Evolutionary conservation across 2,888 invertebrate genomes (phyloP).

Genomic region (Conops quadrifasciatus): DNA sequence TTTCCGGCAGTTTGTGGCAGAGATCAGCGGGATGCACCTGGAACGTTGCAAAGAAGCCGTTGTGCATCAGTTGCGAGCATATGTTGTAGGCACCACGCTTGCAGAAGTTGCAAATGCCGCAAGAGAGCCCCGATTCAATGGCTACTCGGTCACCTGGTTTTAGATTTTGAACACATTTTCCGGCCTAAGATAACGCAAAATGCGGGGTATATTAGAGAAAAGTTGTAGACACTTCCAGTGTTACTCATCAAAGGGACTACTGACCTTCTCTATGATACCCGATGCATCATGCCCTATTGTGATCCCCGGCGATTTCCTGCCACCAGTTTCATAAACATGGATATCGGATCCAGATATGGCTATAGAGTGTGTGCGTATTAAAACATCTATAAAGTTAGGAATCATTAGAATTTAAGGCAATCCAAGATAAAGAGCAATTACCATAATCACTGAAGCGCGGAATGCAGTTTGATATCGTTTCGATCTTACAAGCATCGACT

Average conservation of each 20-base stretch:
- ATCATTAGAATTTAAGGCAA: background rate
- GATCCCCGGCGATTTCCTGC: slow-evolving; percentile 46
- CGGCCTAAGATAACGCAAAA: slow-evolving; percentile 56
- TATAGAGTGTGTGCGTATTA: slow-evolving; percentile 77
- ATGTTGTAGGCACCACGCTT: slow-evolving; percentile 66
- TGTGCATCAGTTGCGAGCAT: slow-evolving; percentile 52
- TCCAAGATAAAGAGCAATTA: slow-evolving; percentile 32
- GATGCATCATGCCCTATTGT: slow-evolving; percentile 93
- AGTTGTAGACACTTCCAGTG: background rate
- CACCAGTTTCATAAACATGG: slow-evolving; percentile 73
- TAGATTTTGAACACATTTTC: slow-evolving; percentile 71
- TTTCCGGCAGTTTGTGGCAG: slow-evolving; percentile 54
- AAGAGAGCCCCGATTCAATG: slow-evolving; percentile 91
- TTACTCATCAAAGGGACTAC: background rate
- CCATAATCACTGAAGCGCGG: slow-evolving; percentile 50
- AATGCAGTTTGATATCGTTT: slow-evolving; percentile 34
- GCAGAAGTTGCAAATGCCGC: slow-evolving; percentile 83
- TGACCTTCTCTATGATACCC: slow-evolving; percentile 77
- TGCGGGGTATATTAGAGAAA: slow-evolving; percentile 7
- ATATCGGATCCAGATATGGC: slow-evolving; percentile 96
- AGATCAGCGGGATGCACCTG: slow-evolving; percentile 56
- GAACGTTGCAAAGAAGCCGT: slow-evolving; percentile 54
- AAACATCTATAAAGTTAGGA: slow-evolving; percentile 69
- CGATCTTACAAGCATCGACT: slow-evolving; percentile 46
- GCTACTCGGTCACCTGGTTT: slow-evolving; percentile 88